Conservation (phyloP, 2,797 vertebrate species). For the Melanotaenia maccullochi region DNA sequence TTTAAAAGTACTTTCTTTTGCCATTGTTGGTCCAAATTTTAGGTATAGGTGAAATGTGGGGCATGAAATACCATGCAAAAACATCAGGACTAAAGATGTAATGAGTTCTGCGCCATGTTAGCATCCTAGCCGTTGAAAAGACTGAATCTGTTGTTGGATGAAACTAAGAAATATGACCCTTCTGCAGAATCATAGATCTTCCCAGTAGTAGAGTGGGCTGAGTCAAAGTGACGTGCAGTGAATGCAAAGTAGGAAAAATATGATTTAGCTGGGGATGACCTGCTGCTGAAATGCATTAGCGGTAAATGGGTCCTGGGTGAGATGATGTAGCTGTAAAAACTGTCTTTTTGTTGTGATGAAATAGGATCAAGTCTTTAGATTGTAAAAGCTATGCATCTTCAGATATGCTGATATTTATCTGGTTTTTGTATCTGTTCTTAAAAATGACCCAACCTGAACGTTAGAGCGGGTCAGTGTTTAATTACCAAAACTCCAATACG, state of each 20-base stretch:
- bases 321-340: neutral
- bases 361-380: no score
- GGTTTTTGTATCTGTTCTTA: no score
- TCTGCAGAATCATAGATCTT: neutral
- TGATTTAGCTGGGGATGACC: neutral
- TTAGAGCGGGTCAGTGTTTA: neutral
- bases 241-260: neutral
- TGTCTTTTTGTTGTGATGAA: no score
- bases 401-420: no score
- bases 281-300: neutral
- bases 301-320: neutral
- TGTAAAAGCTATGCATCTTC: no score
- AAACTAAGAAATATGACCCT: neutral
- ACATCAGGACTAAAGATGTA: neutral
- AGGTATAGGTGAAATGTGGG: neutral
- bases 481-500: neutral
- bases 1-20: neutral
- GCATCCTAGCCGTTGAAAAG: neutral
- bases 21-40: neutral
- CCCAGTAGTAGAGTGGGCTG: neutral
- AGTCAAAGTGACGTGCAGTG: neutral
- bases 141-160: neutral
- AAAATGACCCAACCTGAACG: neutral
- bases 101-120: neutral
- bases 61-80: neutral